Percentiles rank a stretch among this genome's conserved stretches.
Evolutionary conservation across 2,113 vertebrate genomes (phyloP).

Genomic region (Hippolais icterina): DNA sequence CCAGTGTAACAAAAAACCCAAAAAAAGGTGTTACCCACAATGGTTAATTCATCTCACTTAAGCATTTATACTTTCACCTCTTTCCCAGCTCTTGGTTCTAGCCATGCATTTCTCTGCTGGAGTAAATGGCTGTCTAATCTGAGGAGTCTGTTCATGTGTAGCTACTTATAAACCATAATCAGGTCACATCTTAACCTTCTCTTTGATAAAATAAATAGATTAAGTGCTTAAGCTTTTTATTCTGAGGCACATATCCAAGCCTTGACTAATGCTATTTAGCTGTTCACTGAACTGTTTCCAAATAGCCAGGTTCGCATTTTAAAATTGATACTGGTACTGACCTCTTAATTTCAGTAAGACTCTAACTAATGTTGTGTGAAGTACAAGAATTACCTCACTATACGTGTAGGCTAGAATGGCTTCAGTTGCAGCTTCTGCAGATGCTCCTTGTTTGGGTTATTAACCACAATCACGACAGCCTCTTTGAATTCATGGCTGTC

Average conservation of each 20-base stretch:
- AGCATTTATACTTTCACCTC: not conserved
- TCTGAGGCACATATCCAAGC: conserved; percentile 30
- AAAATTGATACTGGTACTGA: not conserved
- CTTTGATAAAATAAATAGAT: conserved; percentile 67
- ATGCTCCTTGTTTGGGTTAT: not conserved
- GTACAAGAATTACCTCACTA: not conserved
- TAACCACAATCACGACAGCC: not conserved
- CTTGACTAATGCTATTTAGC: conserved; percentile 20
- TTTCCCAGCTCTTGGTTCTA: not conserved
- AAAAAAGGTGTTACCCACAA: not conserved
- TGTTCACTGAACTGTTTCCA: conserved; percentile 32
- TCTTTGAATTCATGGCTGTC: accelerated
- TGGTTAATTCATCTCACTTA: not conserved
- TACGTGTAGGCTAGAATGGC: not conserved
- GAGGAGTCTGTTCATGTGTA: conserved; percentile 11
- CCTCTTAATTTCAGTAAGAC: not conserved
- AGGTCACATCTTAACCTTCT: conserved; percentile 50
- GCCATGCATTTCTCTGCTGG: not conserved
- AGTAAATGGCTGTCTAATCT: conserved; percentile 10
- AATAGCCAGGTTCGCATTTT: not conserved
- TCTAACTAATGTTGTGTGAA: not conserved
- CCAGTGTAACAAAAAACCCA: not conserved
- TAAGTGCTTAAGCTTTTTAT: conserved; percentile 45
- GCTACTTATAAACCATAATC: conserved; percentile 35
- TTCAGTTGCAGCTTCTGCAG: not conserved